Conservation (phyloP, 1,140 invertebrate genomes). For the Elysia chlorotica region DNA sequence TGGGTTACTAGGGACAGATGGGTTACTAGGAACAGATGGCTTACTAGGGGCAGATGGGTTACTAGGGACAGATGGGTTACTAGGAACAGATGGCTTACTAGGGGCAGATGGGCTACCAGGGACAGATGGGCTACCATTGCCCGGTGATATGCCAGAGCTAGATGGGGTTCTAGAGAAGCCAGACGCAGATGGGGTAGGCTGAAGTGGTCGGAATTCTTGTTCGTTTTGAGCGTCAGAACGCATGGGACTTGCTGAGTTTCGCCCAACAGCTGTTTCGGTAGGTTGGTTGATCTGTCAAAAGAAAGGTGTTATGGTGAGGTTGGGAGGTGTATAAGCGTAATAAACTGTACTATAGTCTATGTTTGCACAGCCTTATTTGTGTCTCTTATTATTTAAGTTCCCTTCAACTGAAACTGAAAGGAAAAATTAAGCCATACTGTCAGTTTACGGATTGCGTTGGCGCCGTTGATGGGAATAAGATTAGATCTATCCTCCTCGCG, state of each 20-base stretch:
- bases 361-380: background rate
- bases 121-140: no score
- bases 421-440: conserved; percentile 34
- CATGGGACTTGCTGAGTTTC: background rate
- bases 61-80: no score
- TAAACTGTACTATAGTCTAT: background rate
- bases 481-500: conserved; percentile 50
- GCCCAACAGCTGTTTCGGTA: background rate
- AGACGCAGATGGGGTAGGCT: background rate
- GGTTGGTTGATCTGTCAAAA: background rate
- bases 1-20: no score
- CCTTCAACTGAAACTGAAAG: conserved; percentile 14
- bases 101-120: no score
- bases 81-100: no score
- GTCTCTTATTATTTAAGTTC: conserved; percentile 13
- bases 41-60: no score
- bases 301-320: background rate
- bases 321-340: background rate
- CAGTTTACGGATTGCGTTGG: conserved; percentile 60
- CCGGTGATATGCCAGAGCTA: no score
- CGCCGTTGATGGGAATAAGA: conserved; percentile 62
- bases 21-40: no score
- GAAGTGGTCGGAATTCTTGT: background rate
- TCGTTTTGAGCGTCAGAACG: background rate
- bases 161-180: no score